Evolutionary conservation across 2,888 invertebrate genomes (phyloP), one percentile per base, ranked within the genome.

Genomic region (Oasisia sp.): DNA sequence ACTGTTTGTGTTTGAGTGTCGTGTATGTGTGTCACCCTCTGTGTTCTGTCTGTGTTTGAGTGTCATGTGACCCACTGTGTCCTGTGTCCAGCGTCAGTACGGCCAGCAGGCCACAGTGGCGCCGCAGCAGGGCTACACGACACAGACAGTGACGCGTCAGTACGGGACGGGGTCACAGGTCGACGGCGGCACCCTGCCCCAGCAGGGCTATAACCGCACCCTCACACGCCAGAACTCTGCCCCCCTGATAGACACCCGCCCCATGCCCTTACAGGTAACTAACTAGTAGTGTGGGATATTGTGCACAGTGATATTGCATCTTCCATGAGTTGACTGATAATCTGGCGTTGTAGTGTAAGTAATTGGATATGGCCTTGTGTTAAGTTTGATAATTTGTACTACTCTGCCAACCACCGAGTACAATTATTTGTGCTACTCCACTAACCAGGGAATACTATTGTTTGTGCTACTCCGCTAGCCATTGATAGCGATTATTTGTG

Each of bases 151-250:
- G 19, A 74, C 74, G 74, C 14, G 74, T 19, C 74, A 74, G 74
- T 74, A 74, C 27, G 74, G 27, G 74, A 74, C 74, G 19, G 74
- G 74, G n/a, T n/a, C n/a, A 19, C 74, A 74, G 74, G 27, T 27
- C 1, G 74, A 74, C n/a, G 74, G 74, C 27, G 74, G 74, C 74
- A 74, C n/a, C 5, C 1, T 74, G n/a, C 74, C 74, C 14, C 74
- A 74, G 27, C 74, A 74, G 74, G 74, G 74, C 19, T 74, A 27
- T 27, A 74, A 74, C 74, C 74, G 74, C 74, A 74, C 74, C 74
- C 74, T 74, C 27, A 74, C 74, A 74, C 74, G 74, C 14, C 74
- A 74, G 74, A 74, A 74, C 74, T 74, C 74, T 74, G 74, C 74
- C 74, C 74, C 74, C 19, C 27, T 74, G 74, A 74, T 74, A 27